Conservation (phyloP, 2,888 invertebrate genomes). For the Ormyrus thymus region DNA sequence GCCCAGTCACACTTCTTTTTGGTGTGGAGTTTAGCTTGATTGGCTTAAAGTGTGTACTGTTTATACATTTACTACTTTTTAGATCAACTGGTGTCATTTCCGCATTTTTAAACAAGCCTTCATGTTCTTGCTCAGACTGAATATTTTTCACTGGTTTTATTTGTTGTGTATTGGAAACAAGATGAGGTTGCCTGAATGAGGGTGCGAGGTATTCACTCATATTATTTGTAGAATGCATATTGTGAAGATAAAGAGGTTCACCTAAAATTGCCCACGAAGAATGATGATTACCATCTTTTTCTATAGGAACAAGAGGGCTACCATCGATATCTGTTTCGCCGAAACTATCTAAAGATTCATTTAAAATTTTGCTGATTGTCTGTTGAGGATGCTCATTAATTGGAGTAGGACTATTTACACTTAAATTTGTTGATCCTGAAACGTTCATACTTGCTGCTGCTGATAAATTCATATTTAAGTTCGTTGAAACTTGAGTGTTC, state of each 20-base stretch:
- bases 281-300: constrained; percentile 52
- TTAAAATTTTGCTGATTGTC: not conserved
- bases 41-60: constrained; percentile 62
- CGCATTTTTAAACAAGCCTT: constrained; percentile 66
- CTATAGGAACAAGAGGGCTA: constrained; percentile 61
- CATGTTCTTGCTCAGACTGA: constrained; percentile 19
- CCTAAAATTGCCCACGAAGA: constrained; percentile 26
- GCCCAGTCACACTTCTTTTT: constrained; percentile 60
- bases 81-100: constrained; percentile 67
- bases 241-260: constrained; percentile 66
- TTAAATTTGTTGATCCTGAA: too few species aligned
- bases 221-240: too few species aligned
- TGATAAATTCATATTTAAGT: too few species aligned
- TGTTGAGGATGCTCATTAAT: not conserved
- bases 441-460: too few species aligned
- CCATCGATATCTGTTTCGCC: constrained; percentile 63
- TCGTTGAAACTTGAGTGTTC: too few species aligned
- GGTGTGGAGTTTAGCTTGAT: constrained; percentile 61
- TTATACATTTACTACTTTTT: constrained; percentile 24
- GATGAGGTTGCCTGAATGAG: too few species aligned
- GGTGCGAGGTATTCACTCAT: too few species aligned
- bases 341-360: constrained; percentile 17
- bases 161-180: too few species aligned
- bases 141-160: too few species aligned
- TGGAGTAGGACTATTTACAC: too few species aligned